Conservation (phyloP, 2,113 vertebrate species). For the Heptranchias perlo region DNA sequence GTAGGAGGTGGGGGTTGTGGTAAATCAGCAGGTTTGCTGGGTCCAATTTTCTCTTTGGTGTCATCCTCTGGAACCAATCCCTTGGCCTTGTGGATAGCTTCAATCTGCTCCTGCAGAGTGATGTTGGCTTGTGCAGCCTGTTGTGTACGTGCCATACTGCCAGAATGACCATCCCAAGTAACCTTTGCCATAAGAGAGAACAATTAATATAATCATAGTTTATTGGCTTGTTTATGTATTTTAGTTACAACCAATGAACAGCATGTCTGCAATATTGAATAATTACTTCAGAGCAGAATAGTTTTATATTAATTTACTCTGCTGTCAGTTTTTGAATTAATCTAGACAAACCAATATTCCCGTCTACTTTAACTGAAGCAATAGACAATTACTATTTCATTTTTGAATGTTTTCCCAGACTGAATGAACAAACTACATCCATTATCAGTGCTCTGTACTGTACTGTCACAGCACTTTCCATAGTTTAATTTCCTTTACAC, state of each 20-base stretch:
- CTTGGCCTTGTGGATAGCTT: constrained; percentile 98
- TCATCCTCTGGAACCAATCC: constrained; percentile 95
- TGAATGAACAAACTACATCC: not conserved
- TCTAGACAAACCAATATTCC: not conserved
- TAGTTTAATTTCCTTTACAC: not conserved
- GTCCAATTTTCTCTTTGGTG: constrained; percentile 93
- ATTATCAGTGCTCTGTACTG: not conserved
- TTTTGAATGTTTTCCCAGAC: not conserved
- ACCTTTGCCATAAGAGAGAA: constrained; percentile 60
- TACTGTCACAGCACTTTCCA: not conserved
- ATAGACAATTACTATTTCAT: constrained; percentile 8
- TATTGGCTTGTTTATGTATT: not conserved
- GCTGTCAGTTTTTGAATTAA: not conserved
- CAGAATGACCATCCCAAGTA: constrained; percentile 96
- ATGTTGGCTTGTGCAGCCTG: constrained; percentile 98
- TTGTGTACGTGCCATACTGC: constrained; percentile 97
- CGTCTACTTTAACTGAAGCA: not conserved
- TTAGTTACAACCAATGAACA: not conserved
- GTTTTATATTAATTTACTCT: not conserved
- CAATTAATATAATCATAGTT: not conserved
- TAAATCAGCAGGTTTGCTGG: constrained; percentile 88
- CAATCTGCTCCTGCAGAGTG: constrained; percentile 97
- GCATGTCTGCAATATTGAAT: not conserved
- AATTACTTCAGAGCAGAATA: not conserved
- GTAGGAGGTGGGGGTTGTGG: constrained; percentile 64